Percentiles rank a stretch among this genome's conserved stretches.
phyloP scores from a whole-genome alignment of 2,113 vertebrate species.

The Brachypodius melanocephalos region DNA sequence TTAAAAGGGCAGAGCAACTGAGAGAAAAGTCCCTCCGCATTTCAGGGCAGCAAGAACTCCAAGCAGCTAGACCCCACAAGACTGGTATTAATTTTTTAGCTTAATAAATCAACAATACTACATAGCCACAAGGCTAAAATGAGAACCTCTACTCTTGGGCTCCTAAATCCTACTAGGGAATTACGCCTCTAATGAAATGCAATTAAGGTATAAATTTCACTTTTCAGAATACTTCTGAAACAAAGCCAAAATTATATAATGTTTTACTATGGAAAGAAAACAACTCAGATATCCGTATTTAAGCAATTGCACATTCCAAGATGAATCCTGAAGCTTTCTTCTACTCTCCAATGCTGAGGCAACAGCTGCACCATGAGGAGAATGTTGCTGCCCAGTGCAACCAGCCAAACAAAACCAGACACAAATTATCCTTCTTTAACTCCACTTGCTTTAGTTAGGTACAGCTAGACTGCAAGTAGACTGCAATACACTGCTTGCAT shows the following conservation, averaged over 20 bases:
- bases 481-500: background rate
- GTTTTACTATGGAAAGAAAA: background rate
- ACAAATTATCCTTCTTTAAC: background rate
- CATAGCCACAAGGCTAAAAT: background rate
- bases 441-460: background rate
- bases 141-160: background rate
- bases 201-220: background rate
- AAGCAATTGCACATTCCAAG: background rate
- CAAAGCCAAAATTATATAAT: background rate
- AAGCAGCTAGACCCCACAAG: slow-evolving; percentile 25
- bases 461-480: background rate
- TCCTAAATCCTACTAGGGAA: background rate
- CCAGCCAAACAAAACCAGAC: background rate
- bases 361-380: background rate
- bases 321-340: background rate
- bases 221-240: background rate
- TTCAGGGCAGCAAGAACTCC: slow-evolving; percentile 37
- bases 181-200: background rate
- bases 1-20: slow-evolving; percentile 56
- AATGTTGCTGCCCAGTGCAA: background rate
- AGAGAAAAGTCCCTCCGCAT: slow-evolving; percentile 32
- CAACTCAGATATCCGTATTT: background rate
- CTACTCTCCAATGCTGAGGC: background rate
- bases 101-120: slow-evolving; percentile 33
- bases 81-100: background rate